A percentile compares a stretch with the other conserved stretches of the same genome.
phyloP scores from a whole-genome alignment of 1,140 invertebrate genomes.

The Drosophila kanapiae region DNA sequence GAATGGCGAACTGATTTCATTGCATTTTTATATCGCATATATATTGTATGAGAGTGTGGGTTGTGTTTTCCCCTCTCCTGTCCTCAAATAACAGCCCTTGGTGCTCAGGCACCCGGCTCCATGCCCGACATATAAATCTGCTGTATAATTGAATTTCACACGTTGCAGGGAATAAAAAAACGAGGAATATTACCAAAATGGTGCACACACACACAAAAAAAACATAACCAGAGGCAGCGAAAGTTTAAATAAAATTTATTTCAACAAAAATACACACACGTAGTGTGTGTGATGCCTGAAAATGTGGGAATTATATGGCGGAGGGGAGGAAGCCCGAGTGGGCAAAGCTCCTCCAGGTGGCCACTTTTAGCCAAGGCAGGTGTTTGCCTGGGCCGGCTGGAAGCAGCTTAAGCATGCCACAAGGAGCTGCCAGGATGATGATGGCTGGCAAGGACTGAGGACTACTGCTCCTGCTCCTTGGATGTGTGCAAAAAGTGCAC shows the following conservation, averaged over 20 bases:
- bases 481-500: conserved; percentile 37
- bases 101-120: conserved; percentile 32
- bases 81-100: conserved; percentile 61
- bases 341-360: conserved; percentile 38
- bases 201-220: conserved; percentile 39
- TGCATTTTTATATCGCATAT: conserved; percentile 60
- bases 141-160: conserved; percentile 82
- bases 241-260: conserved; percentile 84
- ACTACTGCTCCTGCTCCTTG: conserved; percentile 4
- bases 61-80: conserved; percentile 11
- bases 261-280: conserved; percentile 74
- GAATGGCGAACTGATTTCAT: conserved; percentile 76
- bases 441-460: conserved; percentile 12
- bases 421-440: conserved; percentile 25
- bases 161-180: conserved; percentile 55
- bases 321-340: not conserved
- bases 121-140: conserved; percentile 80
- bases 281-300: conserved; percentile 34
- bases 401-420: conserved; percentile 43
- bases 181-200: conserved; percentile 48
- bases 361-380: conserved; percentile 51
- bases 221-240: conserved; percentile 60
- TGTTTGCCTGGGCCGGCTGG: conserved; percentile 41
- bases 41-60: conserved; percentile 3
- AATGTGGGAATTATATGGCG: conserved; percentile 72